Percentiles rank a stretch among this genome's conserved stretches.
These are phyloP conservation scores for Bemisia tabaci DNA, from an alignment of 1,140 invertebrate species.

Conservation along the genomic window DNA sequence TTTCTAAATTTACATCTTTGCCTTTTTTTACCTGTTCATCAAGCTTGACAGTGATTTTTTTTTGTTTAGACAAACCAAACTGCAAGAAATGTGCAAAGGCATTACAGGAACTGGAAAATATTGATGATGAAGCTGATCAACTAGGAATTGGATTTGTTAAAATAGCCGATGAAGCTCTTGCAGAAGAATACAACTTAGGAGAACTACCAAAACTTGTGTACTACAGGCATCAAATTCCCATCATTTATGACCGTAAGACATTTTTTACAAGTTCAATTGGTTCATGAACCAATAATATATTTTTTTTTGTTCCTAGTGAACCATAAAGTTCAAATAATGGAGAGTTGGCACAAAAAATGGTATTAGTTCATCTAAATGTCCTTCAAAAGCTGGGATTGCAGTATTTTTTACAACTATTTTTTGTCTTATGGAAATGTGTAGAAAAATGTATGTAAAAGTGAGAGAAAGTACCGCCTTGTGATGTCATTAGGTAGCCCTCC, in stretches of 20 bases:
- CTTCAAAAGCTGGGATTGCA: too few species aligned
- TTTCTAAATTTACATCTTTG: too few species aligned
- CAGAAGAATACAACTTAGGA: conserved; percentile 84
- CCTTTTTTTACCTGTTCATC: too few species aligned
- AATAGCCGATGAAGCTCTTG: conserved; percentile 79
- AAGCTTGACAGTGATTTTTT: too few species aligned
- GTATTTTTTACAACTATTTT: too few species aligned
- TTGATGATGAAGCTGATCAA: conserved; percentile 91
- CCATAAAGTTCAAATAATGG: too few species aligned
- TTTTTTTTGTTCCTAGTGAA: neutral
- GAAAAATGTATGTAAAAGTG: too few species aligned
- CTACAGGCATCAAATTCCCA: conserved; percentile 86
- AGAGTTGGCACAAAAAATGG: neutral
- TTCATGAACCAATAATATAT: conserved; percentile 10
- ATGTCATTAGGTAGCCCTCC: too few species aligned
- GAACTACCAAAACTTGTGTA: conserved; percentile 78
- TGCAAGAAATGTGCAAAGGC: conserved; percentile 84
- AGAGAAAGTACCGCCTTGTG: too few species aligned
- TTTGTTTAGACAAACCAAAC: conserved; percentile 66
- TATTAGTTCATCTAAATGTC: neutral
- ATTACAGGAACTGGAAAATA: conserved; percentile 80
- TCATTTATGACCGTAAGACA: conserved; percentile 78
- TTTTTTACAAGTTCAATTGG: too few species aligned
- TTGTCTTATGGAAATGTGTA: too few species aligned
- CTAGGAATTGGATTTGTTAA: conserved; percentile 89